A percentile compares a stretch with the other conserved stretches of the same genome.
phyloP scores from a whole-genome alignment of 2,888 invertebrate species.

The Chironomus tentans region DNA sequence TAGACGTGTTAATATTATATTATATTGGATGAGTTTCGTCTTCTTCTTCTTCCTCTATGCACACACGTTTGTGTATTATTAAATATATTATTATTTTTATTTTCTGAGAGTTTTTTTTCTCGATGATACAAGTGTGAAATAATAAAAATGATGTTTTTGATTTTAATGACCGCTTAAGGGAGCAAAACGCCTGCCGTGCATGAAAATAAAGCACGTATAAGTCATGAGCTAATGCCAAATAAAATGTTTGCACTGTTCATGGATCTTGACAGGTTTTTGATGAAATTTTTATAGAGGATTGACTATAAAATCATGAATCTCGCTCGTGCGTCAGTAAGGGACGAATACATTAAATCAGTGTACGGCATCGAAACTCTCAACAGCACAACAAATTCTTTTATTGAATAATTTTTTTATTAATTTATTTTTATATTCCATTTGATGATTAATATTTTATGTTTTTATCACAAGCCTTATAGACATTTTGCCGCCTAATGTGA shows the following conservation, averaged over 20 bases:
- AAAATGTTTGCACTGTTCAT: neutral
- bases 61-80: no score
- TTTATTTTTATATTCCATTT: slow-evolving; percentile 22
- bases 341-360: neutral
- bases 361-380: neutral
- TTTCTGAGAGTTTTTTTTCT: neutral
- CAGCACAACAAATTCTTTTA: neutral
- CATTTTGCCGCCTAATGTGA: slow-evolving; percentile 24
- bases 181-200: neutral
- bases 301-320: no score
- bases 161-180: neutral
- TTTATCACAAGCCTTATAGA: slow-evolving; percentile 9
- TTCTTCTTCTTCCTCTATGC: neutral
- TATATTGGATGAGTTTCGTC: neutral
- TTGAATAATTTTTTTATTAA: slow-evolving; percentile 18
- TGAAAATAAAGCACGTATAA: neutral
- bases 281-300: neutral
- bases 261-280: neutral
- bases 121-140: slow-evolving; percentile 16
- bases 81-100: neutral
- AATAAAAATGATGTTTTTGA: slow-evolving; percentile 8
- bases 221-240: neutral
- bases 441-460: slow-evolving; percentile 16
- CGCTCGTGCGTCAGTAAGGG: no score
- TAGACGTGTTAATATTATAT: slow-evolving; percentile 18